Evolutionary conservation across 1,140 invertebrate species (phyloP).

Genomic region (Drosophila sucinea): DNA sequence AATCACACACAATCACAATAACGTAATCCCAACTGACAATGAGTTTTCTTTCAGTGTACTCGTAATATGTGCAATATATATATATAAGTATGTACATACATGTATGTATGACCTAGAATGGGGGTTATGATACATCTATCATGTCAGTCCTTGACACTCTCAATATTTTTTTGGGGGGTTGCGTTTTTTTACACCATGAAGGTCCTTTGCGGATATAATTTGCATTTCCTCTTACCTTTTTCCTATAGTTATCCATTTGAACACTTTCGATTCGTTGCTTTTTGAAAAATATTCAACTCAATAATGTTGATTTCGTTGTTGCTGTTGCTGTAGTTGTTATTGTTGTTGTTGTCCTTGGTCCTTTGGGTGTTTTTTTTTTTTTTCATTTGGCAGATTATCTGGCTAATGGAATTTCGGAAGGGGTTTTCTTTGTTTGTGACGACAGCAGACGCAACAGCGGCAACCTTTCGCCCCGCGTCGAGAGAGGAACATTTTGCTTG

Average conservation of each 20-base stretch:
- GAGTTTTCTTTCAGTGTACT: not conserved
- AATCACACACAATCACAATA: no score
- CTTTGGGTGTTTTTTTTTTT: not conserved
- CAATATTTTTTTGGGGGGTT: conserved; percentile 9
- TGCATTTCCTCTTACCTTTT: conserved; percentile 64
- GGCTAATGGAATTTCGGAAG: conserved; percentile 41
- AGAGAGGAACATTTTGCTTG: conserved; percentile 46
- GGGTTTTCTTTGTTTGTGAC: conserved; percentile 72
- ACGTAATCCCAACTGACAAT: no score
- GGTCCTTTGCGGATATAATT: not conserved
- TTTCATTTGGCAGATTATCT: not conserved
- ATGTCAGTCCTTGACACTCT: conserved; percentile 6
- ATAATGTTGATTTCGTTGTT: conserved; percentile 45
- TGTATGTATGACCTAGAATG: not conserved
- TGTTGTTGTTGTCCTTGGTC: conserved; percentile 27
- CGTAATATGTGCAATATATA: not conserved
- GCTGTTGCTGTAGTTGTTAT: conserved; percentile 22
- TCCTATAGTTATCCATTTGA: conserved; percentile 81
- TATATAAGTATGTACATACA: no score
- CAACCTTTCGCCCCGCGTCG: conserved; percentile 52
- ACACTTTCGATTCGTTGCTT: conserved; percentile 1
- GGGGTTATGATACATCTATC: conserved; percentile 7
- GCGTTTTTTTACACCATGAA: not conserved
- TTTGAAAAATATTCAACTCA: conserved; percentile 35
- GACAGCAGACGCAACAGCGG: conserved; percentile 70